Evolutionary conservation across 2,797 vertebrate species (phyloP), one percentile per base, ranked within the genome.

Genomic region (Falco berigora): DNA sequence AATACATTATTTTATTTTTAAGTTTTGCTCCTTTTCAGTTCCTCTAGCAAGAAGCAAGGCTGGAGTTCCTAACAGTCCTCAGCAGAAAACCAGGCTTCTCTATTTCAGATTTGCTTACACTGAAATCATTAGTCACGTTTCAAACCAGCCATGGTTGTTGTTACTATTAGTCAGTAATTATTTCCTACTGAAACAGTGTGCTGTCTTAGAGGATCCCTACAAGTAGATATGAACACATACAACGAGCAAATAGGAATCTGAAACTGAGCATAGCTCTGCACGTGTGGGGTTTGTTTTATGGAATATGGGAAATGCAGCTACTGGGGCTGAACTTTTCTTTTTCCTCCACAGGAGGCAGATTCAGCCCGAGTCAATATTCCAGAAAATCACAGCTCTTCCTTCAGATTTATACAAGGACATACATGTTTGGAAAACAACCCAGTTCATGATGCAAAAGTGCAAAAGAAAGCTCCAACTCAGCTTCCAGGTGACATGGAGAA

Each of bases 301-400:
- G 86, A 69, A 53, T 25, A 86, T 3, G 17, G 64, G 75, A 92
- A 84, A 81, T 5, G 14, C 4, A 81, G 62, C 19, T 36, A 61
- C 1, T 13, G 32, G 22, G 23, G 64, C 44, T 90, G 85, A 96
- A 80, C 61, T 74, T 91, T 67, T 62, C 32, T 53, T 50, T 69
- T 90, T 64, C 72, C 72, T 90, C 90, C 90, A 96, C 61, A 73
- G 68, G 82, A 96, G 82, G 78, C 79, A 92, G 79, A 80, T 86
- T 74, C 75, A 72, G 49, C 16, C 61, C 23, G 72, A 92, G 64
- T 30, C 56, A 77, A 30, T 38, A 49, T 12, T 27, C 1, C 14
- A 6, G 61, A 73, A 63, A 63, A 30, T 13, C 88, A 82, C 59
- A 89, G 52, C 25, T 91, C 47, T 76, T 84, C 80, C 63, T 88